These are phyloP conservation scores for Dinoponera quadriceps DNA, from an alignment of 1,140 invertebrate genomes.

Conservation along the genomic window DNA sequence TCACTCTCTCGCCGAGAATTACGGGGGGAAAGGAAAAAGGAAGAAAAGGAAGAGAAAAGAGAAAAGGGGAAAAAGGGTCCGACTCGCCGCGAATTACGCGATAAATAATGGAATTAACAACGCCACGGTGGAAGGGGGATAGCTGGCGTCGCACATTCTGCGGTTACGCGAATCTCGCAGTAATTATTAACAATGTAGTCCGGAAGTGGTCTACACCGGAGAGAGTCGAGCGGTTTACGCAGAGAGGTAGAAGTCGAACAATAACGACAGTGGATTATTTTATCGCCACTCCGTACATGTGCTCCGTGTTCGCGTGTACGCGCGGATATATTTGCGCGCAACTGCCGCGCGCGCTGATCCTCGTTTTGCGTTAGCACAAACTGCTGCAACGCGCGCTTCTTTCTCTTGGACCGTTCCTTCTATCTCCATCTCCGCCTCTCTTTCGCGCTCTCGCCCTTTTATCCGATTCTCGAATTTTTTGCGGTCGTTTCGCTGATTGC, in stretches of 20 bases:
- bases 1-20: not conserved
- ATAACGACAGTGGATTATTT: conserved; percentile 49
- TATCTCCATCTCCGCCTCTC: conserved; percentile 4
- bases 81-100: not conserved
- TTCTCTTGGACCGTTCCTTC: conserved; percentile 21
- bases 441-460: conserved; percentile 23
- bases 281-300: conserved; percentile 19
- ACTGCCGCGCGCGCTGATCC: not conserved
- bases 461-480: conserved; percentile 36
- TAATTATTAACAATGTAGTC: conserved; percentile 58
- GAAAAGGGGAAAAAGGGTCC: not conserved
- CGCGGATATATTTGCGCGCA: conserved; percentile 26
- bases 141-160: conserved; percentile 42
- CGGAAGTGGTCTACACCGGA: conserved; percentile 49
- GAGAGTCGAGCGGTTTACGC: conserved; percentile 24
- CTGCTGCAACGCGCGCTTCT: conserved; percentile 3
- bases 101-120: conserved; percentile 51
- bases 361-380: conserved; percentile 41
- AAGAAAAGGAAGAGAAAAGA: not conserved
- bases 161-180: conserved; percentile 54
- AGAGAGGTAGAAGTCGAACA: conserved; percentile 49
- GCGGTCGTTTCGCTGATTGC: conserved; percentile 40
- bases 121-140: conserved; percentile 10
- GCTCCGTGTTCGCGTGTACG: not conserved
- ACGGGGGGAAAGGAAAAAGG: no score